Evolutionary conservation across 2,888 invertebrate genomes (phyloP), one percentile per base, ranked within the genome.

Genomic region (Leptothorax acervorum): DNA sequence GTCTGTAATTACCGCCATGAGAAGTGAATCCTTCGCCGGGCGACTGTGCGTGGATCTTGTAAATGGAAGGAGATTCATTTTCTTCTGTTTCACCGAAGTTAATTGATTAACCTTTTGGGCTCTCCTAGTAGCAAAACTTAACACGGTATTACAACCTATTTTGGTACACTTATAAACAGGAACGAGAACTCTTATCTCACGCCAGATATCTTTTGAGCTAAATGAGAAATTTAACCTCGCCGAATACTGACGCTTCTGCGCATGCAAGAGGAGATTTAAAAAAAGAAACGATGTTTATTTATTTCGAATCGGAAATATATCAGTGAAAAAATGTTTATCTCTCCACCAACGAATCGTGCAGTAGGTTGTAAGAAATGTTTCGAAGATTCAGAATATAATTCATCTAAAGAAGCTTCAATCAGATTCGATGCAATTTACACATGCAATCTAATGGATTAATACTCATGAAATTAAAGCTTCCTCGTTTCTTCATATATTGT

Each of bases 41-140:
- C 35, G 71, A 79, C 79, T 48, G 71, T 53, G 23, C 31, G 42
- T 9, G 42, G 45, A 45, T 28, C 60, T 57, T 53, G 79, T 48
- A 57, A 71, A 60, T 71, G 79, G n/a, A 60, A 79, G 71, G 39
- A 81, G 79, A 81, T 51, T 71, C 71, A 71, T 71, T 65, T 79
- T 81, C 71, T 81, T 79, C 39, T 31, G 79, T 79, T 57, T 35
- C n/a, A 28, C 12, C 60, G 35, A 48, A 71, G 60, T 23, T 81
- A 81, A 81, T 81, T 81, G 79, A 81, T 81, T 71, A 81, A 81
- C 60, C 71, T 81, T 23, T 71, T 35, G 48, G 12, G 39, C 18
- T 71, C n/a, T 71, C 18, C 71, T 60, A 48, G 79, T 79, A 79
- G 79, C 79, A 60, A 60, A 60, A 62, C 18, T 81, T 71, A 71